Conservation (phyloP, 2,113 vertebrate genomes). For the Tyto alba region DNA sequence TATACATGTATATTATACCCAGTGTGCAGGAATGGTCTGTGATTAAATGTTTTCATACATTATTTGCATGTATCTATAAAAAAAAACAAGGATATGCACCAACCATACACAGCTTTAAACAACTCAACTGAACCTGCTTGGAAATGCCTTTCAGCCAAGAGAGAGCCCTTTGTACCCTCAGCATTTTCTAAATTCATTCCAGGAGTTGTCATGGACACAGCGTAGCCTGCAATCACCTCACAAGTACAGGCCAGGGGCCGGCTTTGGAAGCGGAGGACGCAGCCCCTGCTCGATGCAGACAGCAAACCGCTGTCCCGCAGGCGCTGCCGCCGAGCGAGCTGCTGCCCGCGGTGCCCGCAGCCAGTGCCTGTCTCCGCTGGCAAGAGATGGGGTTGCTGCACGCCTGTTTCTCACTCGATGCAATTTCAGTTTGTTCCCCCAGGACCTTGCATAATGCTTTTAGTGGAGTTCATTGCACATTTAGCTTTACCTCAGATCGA, state of each 20-base stretch:
- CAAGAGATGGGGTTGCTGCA: background rate
- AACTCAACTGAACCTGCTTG: background rate
- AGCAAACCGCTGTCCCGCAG: rapidly evolving
- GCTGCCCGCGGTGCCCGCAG: rapidly evolving
- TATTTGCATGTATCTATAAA: background rate
- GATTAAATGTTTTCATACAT: background rate
- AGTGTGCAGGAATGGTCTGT: background rate
- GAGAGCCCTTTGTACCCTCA: background rate
- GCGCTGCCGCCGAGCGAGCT: rapidly evolving
- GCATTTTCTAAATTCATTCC: background rate
- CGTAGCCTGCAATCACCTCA: background rate
- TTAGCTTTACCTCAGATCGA: background rate
- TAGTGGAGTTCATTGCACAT: background rate
- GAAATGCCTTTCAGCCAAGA: background rate
- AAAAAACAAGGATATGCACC: background rate
- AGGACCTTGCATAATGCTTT: background rate
- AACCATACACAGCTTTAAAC: background rate
- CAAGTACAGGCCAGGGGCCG: background rate
- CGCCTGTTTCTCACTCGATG: rapidly evolving
- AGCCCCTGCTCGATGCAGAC: background rate
- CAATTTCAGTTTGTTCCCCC: background rate
- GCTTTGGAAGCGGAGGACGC: background rate
- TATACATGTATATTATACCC: background rate
- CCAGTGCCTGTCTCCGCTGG: rapidly evolving
- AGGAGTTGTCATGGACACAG: background rate